Base-by-base conservation (phyloP, 2,113 vertebrate genomes). In the Sitta europaea region DNA sequence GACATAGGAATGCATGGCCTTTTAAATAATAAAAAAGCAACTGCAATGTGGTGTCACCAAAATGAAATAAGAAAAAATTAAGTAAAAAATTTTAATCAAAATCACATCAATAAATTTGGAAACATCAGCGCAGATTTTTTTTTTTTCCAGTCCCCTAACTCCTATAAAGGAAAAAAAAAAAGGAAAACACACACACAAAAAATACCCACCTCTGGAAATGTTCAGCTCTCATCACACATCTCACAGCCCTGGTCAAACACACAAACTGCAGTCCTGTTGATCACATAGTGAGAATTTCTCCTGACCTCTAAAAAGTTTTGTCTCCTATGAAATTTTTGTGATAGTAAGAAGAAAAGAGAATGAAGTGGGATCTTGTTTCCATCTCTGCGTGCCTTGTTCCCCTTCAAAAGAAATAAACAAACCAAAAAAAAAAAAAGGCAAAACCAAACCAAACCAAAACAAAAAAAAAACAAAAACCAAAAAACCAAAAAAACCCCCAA, bases 331-430 rank as follows among this genome's bases (percentile, higher is more conserved):
- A 51, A 31, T 29, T 68, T 55, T 35, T 16, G 6, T 48, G 87
- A 12, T 16, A 10, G 2, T 54, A 54, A 80, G 6, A 74, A 7
- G 11, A 86, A 62, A 4, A 48, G 17, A 67, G 14, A 89, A 72
- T 40, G 2, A 86, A 72, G 4, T 6, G 3, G 2, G 10, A 50
- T 54, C 15, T 61, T 33, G 3, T 20, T 47, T 38, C 11, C 8
- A 5, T 65, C 23, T 38, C 27, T 62, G 5, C 0, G 2, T 17
- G 12, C 17, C 33, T 24, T 29, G 13, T 2, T 10, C 13, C 6
- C 3, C 14, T 14, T 62, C 12, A 47, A 47, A 38, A n/a, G n/a
- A n/a, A n/a, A n/a, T n/a, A n/a, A n/a, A n/a, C n/a, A n/a, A n/a
- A n/a, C n/a, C n/a, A n/a, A n/a, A n/a, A n/a, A n/a, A n/a, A n/a